Base-by-base conservation (phyloP, 2,113 vertebrate species). In the Scartelaos histophorus region DNA sequence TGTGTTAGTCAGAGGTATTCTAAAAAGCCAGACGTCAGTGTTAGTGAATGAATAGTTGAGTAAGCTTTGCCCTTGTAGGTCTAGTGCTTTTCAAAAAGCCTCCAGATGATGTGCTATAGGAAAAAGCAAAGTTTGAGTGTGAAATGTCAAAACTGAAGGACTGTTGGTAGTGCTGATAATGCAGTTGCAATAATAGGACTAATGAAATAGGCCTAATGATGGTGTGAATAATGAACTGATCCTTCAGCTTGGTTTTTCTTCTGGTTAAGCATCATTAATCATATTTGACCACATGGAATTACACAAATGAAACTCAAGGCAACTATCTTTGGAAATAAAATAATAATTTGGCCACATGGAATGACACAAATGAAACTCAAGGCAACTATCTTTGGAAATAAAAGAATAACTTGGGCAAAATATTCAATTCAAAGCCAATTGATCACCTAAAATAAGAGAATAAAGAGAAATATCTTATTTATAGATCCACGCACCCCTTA, bases 1-100 rank as follows among this genome's bases (percentile, higher is more conserved):
- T 76, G 21, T 38, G 58, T 66, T 62, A 70, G 72, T 80, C 22
- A 74, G 34, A 58, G 21, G 25, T 2, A 19, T 25, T 61, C 5
- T 51, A 34, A 80, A 76, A 43, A 43, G 79, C 70, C 81, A 79
- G 51, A 64, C 69, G 47, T 78, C 16, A 25, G 51, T 62, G 77
- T 69, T 47, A 76, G 66, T 77, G 35, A 13, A 53, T n/a, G 38
- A 47, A 45, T 66, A 29, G 34, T 24, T 9, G 57, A 25, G 69
- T 74, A 58, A 47, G 57, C 19, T 74, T 64, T 62, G 57, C 80
- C 74, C 25, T 19, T 15, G 66, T 82, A 79, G 74, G 58, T 78
- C 83, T 57, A 58, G 22, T 25, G 13, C 22, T 58, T 51, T 54
- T 54, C 25, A 58, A 13, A 25, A 25, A 58, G 12, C 25, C 25